A percentile compares a stretch with the other conserved stretches of the same genome.
phyloP scores from a whole-genome alignment of 92 coral and sea anemone genomes.

The Pocillopora meandrina region DNA sequence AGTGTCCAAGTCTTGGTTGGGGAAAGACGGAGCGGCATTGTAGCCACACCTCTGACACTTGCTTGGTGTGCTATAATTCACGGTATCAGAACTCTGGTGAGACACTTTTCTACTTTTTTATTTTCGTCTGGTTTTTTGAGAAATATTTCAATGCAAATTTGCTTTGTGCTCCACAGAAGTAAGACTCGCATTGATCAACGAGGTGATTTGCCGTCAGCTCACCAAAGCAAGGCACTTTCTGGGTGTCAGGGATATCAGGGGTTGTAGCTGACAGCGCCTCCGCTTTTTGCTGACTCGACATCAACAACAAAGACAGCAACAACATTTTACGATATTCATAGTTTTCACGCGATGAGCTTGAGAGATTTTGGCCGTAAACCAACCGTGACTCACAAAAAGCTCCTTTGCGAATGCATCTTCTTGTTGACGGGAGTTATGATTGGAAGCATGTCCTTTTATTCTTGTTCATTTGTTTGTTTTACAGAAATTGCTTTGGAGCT shows the following conservation, averaged over 20 bases:
- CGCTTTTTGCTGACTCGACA: not conserved
- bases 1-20: constrained; percentile 42
- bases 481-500: constrained; percentile 22
- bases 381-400: too few relatives aligned
- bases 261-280: not conserved
- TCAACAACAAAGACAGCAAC: not conserved
- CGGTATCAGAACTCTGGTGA: constrained; percentile 22
- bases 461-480: too few relatives aligned
- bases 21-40: not conserved
- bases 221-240: too few relatives aligned
- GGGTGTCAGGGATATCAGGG: not conserved
- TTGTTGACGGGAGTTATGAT: not conserved
- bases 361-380: too few relatives aligned
- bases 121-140: not conserved
- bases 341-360: too few relatives aligned
- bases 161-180: too few relatives aligned
- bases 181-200: too few relatives aligned
- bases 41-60: constrained; percentile 20
- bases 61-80: constrained; percentile 30
- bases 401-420: too few relatives aligned
- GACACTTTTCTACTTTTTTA: not conserved
- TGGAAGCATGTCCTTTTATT: not conserved
- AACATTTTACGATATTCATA: not conserved
- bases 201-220: too few relatives aligned
- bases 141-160: too few relatives aligned